phyloP scores from a whole-genome alignment of 2,888 invertebrate species.

The Caenorhabditis uteleia region DNA sequence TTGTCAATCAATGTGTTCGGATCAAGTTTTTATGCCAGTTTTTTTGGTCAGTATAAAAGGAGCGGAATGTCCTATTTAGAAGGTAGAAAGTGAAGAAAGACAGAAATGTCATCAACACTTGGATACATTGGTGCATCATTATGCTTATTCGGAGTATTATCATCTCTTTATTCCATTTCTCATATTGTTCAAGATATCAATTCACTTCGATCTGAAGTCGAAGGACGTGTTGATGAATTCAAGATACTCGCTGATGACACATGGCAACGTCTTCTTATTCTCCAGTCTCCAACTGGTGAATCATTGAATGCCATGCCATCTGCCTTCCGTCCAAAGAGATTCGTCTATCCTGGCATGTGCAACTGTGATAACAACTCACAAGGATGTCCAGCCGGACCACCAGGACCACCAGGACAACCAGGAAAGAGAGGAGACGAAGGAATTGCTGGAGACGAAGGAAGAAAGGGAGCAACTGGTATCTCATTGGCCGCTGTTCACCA shows the following conservation, averaged over 20 bases:
- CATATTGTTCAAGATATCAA: conserved; percentile 53
- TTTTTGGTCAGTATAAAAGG: conserved; percentile 10
- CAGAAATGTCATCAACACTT: conserved; percentile 21
- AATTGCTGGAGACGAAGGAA: conserved; percentile 40
- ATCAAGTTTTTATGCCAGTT: conserved; percentile 26
- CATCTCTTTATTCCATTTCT: conserved; percentile 44
- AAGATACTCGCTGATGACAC: conserved; percentile 50
- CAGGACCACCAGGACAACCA: conserved; percentile 52
- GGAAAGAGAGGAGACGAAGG: conserved; percentile 52
- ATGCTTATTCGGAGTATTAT: conserved; percentile 42
- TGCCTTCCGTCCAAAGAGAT: conserved; percentile 43
- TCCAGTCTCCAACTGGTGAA: conserved; percentile 50
- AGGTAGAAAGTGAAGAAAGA: too few relatives aligned
- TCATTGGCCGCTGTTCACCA: conserved; percentile 47
- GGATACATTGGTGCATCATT: conserved; percentile 42
- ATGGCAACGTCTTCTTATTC: conserved; percentile 52
- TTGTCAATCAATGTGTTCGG: too few relatives aligned
- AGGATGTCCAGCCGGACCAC: conserved; percentile 56
- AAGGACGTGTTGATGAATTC: conserved; percentile 44
- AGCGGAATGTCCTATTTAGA: too few relatives aligned
- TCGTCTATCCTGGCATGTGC: conserved; percentile 52
- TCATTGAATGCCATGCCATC: conserved; percentile 47
- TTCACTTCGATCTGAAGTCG: conserved; percentile 48
- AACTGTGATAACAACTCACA: conserved; percentile 45
- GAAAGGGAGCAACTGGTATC: conserved; percentile 48